Evolutionary conservation across 2,113 vertebrate genomes (phyloP).

Genomic region (Andinoacara biseriatus): DNA sequence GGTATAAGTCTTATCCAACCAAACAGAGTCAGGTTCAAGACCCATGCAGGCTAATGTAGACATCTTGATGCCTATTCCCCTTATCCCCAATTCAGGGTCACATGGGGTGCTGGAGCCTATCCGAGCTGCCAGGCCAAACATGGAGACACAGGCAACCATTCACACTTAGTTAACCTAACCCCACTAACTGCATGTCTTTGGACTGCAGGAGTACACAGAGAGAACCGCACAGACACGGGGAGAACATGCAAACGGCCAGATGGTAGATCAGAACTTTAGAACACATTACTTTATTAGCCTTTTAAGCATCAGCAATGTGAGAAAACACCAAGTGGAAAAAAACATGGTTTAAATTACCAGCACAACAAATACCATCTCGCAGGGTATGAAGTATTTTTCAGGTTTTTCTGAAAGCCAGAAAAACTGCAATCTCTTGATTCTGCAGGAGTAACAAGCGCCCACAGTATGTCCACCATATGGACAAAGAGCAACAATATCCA

Average conservation of each 20-base stretch:
- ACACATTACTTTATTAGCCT: too few relatives aligned
- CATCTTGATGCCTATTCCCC: constrained; percentile 62
- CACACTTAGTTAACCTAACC: too few relatives aligned
- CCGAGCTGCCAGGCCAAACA: too few relatives aligned
- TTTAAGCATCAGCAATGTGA: neutral
- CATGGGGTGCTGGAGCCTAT: too few relatives aligned
- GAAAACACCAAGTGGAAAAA: neutral
- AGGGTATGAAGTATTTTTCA: neutral
- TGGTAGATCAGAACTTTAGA: too few relatives aligned
- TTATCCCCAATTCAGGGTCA: too few relatives aligned
- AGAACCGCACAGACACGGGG: too few relatives aligned
- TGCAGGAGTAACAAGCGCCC: neutral
- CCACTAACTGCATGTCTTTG: too few relatives aligned
- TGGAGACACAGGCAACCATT: too few relatives aligned
- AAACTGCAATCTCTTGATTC: neutral
- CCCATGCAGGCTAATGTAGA: constrained; percentile 81
- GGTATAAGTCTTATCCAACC: constrained; percentile 83
- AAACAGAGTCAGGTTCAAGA: constrained; percentile 79
- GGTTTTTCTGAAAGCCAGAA: neutral
- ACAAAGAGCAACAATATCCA: constrained; percentile 41
- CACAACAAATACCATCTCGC: neutral
- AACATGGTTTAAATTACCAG: neutral
- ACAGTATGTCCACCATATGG: neutral
- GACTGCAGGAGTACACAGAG: too few relatives aligned
- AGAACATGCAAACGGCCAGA: too few relatives aligned